Base-by-base conservation (phyloP, 2,888 invertebrate genomes). In the Antheraea assamensis region DNA sequence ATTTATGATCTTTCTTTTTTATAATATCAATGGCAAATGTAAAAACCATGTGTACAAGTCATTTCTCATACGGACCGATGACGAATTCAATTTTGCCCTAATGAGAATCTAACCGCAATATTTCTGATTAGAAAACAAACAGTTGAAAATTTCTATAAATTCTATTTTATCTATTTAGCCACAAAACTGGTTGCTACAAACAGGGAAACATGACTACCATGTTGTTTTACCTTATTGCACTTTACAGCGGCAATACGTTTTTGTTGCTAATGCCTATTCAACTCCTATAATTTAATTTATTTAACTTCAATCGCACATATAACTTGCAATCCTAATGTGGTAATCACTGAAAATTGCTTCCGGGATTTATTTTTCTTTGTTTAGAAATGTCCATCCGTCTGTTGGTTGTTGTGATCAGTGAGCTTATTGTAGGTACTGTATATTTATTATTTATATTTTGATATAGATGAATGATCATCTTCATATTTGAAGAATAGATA, bases 251-350 rank as follows among this genome's bases (percentile, higher is more conserved):
- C n/a, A 35, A 68, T 35, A 35, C n/a, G 17, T 68, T 21, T n/a
- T 10, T 8, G 3, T 68, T 35, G n/a, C 21, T 31, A 68, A n/a
- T 13, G 30, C 7, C 31, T 66, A 5, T 66, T 1, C 17, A 5
- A 31, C 2, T 31, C 21, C 17, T 27, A 31, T 66, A 15, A 31
- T 66, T 66, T 21, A 15, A 21, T 31, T 17, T 31, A 30, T 31
- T 31, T 66, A 58, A 58, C n/a, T n/a, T n/a, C n/a, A n/a, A 19
- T 42, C 47, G 52, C 74, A 74, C 76, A 49, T 75, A 74, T 66
- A 64, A 77, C 76, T 78, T 73, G 74, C 76, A 76, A 61, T 78
- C n/a, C n/a, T n/a, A n/a, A n/a, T n/a, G n/a, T n/a, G 3, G 35
- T 35, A 42, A 7, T 42, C 42, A 42, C 13, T 42, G 10, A 13